Evolutionary conservation across 1,140 invertebrate genomes (phyloP), one percentile per base, ranked within the genome.

Genomic region (Heliconius himera): DNA sequence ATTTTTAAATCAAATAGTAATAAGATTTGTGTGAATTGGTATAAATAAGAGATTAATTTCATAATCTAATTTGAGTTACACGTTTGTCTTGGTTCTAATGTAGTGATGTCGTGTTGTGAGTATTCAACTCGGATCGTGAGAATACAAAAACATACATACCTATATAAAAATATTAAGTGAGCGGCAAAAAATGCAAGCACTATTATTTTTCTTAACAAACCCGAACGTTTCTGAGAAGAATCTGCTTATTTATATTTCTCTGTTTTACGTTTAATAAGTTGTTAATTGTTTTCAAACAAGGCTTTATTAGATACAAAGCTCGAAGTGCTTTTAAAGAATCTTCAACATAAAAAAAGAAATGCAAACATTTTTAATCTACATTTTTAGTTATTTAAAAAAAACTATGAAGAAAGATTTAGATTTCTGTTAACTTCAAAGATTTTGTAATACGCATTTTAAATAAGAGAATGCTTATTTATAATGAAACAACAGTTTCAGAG

Each of bases 191-290:
- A 46, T 20, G 49, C 70, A 54, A 74, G 33, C 51, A 66, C 73
- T 79, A 83, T 80, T 83, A 81, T 83, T 85, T 70, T 79, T 83
- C 82, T 73, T 79, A 83, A 83, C 81, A 85, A 85, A 84, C 82
- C 80, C 78, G 33, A 80, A 81, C 78, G 70, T 51, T 82, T 80
- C 81, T 80, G 6, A 80, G 81, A 82, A 79, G 54, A 56, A 74
- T 16, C 72, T 29, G 26, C 41, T 36, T 56, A 51, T 49, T 73
- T 56, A 38, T 29, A 70, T 20, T 16, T 33, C 70, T 26, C 33
- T 49, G 56, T 74, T 74, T 79, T 51, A 74, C 56, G 49, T 26
- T 22, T 70, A 8, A 16, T 41, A 74, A 74, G 26, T 74, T 74
- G 73, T 79, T 74, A 76, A 76, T 76, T 76, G 38, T 76, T 46